phyloP scores from a whole-genome alignment of 2,113 vertebrate genomes.

The Rattus norvegicus region GRCr8 NC_086023.1:134900001-134900500 shows the following conservation, averaged over 20 bases:
- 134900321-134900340: constrained; percentile 8
- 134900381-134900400: constrained; percentile 38
- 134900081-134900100: constrained; percentile 33
- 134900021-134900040: constrained; percentile 8
- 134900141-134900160: too few relatives aligned
- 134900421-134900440: constrained; percentile 39
- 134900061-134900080: constrained; percentile 53
- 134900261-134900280: not conserved
- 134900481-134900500: constrained; percentile 31
- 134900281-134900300: not conserved
- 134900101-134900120: constrained; percentile 58
- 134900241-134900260: not conserved
- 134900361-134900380: constrained; percentile 21
- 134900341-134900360: constrained; percentile 41
- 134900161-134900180: too few relatives aligned
- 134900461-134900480: constrained; percentile 7
- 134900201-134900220: not conserved
- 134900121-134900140: constrained; percentile 52
- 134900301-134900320: constrained; percentile 5
- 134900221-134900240: not conserved
- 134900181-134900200: not conserved
- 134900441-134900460: not conserved
- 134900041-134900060: constrained; percentile 43
- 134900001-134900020: not conserved
- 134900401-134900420: not conserved